phyloP scores from a whole-genome alignment of 2,797 vertebrate genomes.

The Oreortyx pictus region DNA sequence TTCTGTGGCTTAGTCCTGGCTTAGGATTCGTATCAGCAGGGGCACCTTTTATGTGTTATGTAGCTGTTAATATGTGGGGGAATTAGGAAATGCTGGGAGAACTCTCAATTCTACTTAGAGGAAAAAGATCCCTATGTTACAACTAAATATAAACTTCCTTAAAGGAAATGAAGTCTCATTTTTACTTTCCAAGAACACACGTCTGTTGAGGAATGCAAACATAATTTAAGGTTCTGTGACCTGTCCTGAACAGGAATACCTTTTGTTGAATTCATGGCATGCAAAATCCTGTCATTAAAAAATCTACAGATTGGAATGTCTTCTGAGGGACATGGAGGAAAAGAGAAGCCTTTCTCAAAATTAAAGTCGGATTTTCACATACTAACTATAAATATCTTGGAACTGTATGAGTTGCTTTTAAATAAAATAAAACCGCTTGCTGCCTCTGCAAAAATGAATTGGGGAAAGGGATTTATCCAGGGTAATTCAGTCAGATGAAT shows the following conservation, averaged over 20 bases:
- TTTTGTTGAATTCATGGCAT: slow-evolving; percentile 1
- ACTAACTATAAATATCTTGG: slow-evolving; percentile 61
- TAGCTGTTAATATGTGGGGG: background rate
- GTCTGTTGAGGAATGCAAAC: background rate
- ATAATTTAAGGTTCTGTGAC: background rate
- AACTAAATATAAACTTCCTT: background rate
- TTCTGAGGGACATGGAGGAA: background rate
- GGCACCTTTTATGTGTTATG: background rate
- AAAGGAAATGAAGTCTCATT: background rate
- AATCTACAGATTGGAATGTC: background rate
- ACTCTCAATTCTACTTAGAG: background rate
- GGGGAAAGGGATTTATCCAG: slow-evolving; percentile 48
- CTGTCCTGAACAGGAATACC: background rate
- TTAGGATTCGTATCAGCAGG: background rate
- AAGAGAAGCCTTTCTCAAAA: background rate
- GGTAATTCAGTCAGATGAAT: slow-evolving; percentile 66
- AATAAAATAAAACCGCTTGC: slow-evolving; percentile 60
- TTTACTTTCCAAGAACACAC: background rate
- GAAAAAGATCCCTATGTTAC: background rate
- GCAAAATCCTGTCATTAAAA: background rate
- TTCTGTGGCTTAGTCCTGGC: background rate
- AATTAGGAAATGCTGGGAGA: slow-evolving; percentile 3
- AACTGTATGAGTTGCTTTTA: slow-evolving; percentile 45
- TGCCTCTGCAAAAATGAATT: slow-evolving; percentile 52
- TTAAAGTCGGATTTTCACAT: slow-evolving; percentile 45